Evolutionary conservation across 2,888 invertebrate species (phyloP).

Genomic region (Mesorhabditis sp.): DNA sequence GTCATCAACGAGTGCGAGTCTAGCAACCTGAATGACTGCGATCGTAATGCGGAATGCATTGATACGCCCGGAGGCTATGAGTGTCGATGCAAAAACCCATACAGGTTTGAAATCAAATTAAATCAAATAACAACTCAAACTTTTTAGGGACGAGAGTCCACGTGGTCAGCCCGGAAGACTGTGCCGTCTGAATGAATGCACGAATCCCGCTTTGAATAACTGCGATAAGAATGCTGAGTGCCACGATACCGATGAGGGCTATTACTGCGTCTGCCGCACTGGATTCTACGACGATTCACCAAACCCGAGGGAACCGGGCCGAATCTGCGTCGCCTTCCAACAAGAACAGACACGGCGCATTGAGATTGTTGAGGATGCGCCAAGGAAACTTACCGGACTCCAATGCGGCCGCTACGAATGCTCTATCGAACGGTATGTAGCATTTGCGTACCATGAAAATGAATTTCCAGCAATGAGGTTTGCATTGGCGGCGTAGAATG

Average conservation of each 20-base stretch:
- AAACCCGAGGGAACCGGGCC: conserved; percentile 45
- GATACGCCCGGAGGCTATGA: conserved; percentile 52
- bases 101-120: conserved; percentile 36
- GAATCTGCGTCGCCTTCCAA: conserved; percentile 46
- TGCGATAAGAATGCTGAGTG: conserved; percentile 52
- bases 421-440: conserved; percentile 12
- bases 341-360: conserved; percentile 17
- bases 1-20: conserved; percentile 56
- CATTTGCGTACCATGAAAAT: background rate
- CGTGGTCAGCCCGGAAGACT: conserved; percentile 42
- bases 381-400: conserved; percentile 25
- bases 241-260: conserved; percentile 49
- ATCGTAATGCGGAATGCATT: conserved; percentile 51
- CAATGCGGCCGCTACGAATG: conserved; percentile 45
- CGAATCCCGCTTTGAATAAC: conserved; percentile 39
- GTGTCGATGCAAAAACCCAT: conserved; percentile 47
- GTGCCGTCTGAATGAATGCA: conserved; percentile 53
- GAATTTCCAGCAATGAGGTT: conserved; percentile 33
- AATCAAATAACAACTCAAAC: background rate
- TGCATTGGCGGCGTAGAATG: conserved; percentile 55
- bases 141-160: conserved; percentile 16
- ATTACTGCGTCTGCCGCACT: conserved; percentile 43
- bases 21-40: conserved; percentile 56
- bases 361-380: conserved; percentile 16
- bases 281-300: conserved; percentile 54